These are phyloP conservation scores for Bombus affinis DNA, from an alignment of 1,140 invertebrate genomes.

Conservation along the genomic window DNA sequence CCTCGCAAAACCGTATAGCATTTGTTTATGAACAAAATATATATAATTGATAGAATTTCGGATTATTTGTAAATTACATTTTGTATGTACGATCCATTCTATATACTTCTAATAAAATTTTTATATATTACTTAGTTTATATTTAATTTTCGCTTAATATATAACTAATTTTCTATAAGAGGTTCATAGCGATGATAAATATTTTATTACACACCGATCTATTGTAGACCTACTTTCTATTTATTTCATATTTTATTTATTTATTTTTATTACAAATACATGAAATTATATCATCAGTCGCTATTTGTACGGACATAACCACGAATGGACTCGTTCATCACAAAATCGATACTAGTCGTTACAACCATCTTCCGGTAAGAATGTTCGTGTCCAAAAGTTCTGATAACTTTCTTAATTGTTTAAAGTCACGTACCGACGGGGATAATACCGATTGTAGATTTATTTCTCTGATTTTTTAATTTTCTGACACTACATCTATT, in stretches of 20 bases:
- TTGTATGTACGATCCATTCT: not conserved
- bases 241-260: not conserved
- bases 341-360: slow-evolving; percentile 53
- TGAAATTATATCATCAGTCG: not conserved
- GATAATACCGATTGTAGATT: slow-evolving; percentile 35
- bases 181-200: not conserved
- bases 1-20: not conserved
- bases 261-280: not conserved
- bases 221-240: not conserved
- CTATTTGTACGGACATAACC: not conserved
- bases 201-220: not conserved
- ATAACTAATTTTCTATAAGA: not conserved
- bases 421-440: slow-evolving; percentile 62
- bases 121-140: not conserved
- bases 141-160: too few species aligned
- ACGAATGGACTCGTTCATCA: not conserved
- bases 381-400: slow-evolving; percentile 5
- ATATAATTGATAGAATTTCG: not conserved
- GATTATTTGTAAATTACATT: not conserved
- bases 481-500: not conserved
- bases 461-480: not conserved
- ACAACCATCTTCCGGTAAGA: slow-evolving; percentile 46
- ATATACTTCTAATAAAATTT: not conserved
- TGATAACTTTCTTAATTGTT: slow-evolving; percentile 19
- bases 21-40: not conserved